A percentile compares a stretch with the other conserved stretches of the same genome.
Evolutionary conservation across 2,797 vertebrate species (phyloP).

Genomic region (Avahi laniger): DNA sequence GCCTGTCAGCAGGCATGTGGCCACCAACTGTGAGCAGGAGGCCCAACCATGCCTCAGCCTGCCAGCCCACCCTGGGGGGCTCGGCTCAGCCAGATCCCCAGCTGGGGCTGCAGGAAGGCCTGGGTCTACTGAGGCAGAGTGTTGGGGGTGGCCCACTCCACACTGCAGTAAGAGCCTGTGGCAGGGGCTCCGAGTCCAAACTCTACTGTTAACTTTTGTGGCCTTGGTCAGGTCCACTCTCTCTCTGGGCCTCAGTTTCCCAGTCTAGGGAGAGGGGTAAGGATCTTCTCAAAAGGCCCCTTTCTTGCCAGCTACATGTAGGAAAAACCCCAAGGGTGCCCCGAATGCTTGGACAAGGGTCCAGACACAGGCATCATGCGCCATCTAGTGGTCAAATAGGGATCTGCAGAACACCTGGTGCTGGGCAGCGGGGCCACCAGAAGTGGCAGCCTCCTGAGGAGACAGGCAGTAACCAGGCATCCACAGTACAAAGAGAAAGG

Average conservation of each 20-base stretch:
- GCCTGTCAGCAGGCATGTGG: neutral
- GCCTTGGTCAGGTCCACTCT: neutral
- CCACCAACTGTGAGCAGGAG: neutral
- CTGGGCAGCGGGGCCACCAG: too few relatives aligned
- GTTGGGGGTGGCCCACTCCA: neutral
- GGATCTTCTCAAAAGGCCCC: neutral
- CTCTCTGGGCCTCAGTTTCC: too few relatives aligned
- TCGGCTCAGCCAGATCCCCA: neutral
- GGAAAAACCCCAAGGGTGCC: neutral
- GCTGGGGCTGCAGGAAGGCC: neutral
- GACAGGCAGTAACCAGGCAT: neutral
- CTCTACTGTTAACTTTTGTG: neutral
- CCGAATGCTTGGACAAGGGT: accelerated
- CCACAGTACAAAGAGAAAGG: neutral
- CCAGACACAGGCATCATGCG: neutral
- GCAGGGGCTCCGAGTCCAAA: neutral
- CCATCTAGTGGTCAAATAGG: conserved; percentile 54
- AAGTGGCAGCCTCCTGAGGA: neutral
- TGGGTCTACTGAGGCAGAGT: neutral
- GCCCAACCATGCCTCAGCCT: neutral
- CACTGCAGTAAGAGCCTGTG: neutral
- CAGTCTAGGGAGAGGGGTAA: neutral
- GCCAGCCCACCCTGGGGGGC: neutral
- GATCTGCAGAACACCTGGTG: neutral
- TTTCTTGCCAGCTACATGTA: neutral